phyloP scores from a whole-genome alignment of 1,140 invertebrate genomes.

The Ruditapes philippinarum region DNA sequence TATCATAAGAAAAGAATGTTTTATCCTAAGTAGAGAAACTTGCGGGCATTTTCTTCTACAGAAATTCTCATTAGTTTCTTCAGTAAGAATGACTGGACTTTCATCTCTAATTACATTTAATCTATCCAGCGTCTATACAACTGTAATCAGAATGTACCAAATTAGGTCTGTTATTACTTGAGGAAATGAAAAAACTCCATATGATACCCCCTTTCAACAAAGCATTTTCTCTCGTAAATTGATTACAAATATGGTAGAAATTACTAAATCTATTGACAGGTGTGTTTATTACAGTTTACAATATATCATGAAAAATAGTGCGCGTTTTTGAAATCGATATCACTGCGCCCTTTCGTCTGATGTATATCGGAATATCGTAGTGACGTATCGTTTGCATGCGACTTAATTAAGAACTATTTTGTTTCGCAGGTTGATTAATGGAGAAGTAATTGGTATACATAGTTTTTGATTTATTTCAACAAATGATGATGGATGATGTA shows the following conservation, averaged over 20 bases:
- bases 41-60: no score
- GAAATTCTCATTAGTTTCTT: no score
- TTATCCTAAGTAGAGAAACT: no score
- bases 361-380: neutral
- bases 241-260: slow-evolving; percentile 53
- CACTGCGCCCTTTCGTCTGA: neutral
- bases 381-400: neutral
- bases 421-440: neutral
- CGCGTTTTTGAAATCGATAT: slow-evolving; percentile 59
- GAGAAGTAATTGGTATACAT: neutral
- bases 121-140: neutral
- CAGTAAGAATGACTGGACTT: neutral
- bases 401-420: slow-evolving; percentile 2
- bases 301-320: slow-evolving; percentile 92
- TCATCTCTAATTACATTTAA: slow-evolving; percentile 27
- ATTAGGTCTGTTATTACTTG: slow-evolving; percentile 10
- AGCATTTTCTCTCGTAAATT: slow-evolving; percentile 20
- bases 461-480: no score
- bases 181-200: slow-evolving; percentile 42
- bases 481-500: neutral
- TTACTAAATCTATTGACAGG: slow-evolving; percentile 42
- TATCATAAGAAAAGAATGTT: no score
- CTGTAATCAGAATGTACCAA: slow-evolving; percentile 10
- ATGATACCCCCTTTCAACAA: slow-evolving; percentile 31
- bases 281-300: slow-evolving; percentile 57